Percentiles rank a stretch among this genome's conserved stretches.
phyloP scores from a whole-genome alignment of 2,113 vertebrate species.

The Centrocercus urophasianus region DNA sequence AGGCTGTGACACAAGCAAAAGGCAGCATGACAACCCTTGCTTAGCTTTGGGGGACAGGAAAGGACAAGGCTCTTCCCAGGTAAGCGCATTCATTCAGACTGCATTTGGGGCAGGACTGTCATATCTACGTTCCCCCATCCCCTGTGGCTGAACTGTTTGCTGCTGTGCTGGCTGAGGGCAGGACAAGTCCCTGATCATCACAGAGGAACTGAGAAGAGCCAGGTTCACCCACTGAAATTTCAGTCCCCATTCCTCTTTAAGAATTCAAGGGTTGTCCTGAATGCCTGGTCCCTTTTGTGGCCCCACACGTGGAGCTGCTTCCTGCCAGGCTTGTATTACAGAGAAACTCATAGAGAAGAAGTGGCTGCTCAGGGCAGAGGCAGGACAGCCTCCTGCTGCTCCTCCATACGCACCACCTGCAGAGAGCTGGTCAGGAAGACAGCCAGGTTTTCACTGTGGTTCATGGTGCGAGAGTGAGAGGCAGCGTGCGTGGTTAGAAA shows the following conservation, averaged over 20 bases:
- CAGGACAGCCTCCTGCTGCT: background rate
- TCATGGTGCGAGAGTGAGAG: background rate
- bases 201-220: background rate
- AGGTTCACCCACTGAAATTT: background rate
- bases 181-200: background rate
- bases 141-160: background rate
- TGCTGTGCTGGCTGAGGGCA: background rate
- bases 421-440: background rate
- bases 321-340: background rate
- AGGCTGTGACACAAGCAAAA: slow-evolving; percentile 58
- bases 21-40: background rate
- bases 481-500: background rate
- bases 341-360: background rate
- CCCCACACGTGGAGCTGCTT: background rate
- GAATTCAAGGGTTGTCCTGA: background rate
- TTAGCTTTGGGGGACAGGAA: background rate
- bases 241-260: background rate
- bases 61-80: background rate
- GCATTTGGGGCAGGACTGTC: background rate
- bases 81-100: background rate
- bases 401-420: accelerated
- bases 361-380: background rate
- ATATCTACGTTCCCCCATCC: background rate
- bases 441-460: background rate
- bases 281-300: background rate